phyloP scores from a whole-genome alignment of 2,797 vertebrate genomes.

The Craterocephalus amniculus region DNA sequence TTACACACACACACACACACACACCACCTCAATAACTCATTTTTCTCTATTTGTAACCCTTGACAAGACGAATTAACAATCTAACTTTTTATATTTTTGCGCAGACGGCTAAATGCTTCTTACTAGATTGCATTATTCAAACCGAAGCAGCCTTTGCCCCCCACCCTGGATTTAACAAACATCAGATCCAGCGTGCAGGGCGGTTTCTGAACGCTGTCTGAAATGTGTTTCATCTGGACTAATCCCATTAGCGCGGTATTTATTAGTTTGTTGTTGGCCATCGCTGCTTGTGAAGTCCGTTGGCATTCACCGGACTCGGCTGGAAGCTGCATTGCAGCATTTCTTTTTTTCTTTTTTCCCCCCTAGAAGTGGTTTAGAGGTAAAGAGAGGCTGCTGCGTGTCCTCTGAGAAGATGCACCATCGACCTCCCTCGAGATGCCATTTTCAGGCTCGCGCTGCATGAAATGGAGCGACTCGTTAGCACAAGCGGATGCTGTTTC shows the following conservation, averaged over 20 bases:
- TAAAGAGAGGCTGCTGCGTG: constrained; percentile 43
- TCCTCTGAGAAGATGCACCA: constrained; percentile 66
- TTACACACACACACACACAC: constrained; percentile 18
- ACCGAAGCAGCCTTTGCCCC: constrained; percentile 46
- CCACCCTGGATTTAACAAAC: constrained; percentile 45
- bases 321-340: constrained; percentile 71
- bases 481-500: constrained; percentile 19
- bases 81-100: constrained; percentile 44
- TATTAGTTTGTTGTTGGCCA: constrained; percentile 45
- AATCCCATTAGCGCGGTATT: constrained; percentile 49
- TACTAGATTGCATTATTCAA: constrained; percentile 66
- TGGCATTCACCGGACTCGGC: constrained; percentile 34
- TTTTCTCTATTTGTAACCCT: constrained; percentile 52
- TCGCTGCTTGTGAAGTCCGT: constrained; percentile 50
- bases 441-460: constrained; percentile 68
- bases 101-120: constrained; percentile 57
- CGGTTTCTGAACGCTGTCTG: constrained; percentile 36
- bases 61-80: constrained; percentile 51
- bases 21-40: constrained; percentile 43
- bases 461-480: constrained; percentile 64
- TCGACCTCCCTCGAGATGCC: constrained; percentile 64
- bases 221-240: constrained; percentile 44
- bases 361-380: constrained; percentile 13
- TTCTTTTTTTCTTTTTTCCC: constrained; percentile 28
- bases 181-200: constrained; percentile 44